Conservation (phyloP, 2,888 invertebrate species). For the Chalcosyrphus nemorum region DNA sequence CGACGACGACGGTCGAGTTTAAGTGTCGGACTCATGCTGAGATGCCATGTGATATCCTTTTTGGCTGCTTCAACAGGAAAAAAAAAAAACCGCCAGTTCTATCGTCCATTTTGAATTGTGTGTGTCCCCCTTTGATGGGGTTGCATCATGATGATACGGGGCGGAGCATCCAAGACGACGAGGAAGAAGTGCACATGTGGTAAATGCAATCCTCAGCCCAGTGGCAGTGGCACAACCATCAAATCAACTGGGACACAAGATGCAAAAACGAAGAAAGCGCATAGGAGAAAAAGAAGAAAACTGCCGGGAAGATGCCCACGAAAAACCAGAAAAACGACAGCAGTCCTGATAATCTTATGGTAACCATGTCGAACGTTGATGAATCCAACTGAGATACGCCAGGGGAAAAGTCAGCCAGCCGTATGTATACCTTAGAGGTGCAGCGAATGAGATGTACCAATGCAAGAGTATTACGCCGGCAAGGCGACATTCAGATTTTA, state of each 20-base stretch:
- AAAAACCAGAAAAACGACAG: conserved; percentile 70
- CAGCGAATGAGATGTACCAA: conserved; percentile 55
- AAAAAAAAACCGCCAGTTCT: no score
- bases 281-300: conserved; percentile 37
- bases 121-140: conserved; percentile 47
- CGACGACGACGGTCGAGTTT: no score
- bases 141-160: conserved; percentile 48
- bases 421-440: conserved; percentile 13
- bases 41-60: conserved; percentile 66
- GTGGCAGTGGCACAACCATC: conserved; percentile 28
- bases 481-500: conserved; percentile 67
- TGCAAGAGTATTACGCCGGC: conserved; percentile 29
- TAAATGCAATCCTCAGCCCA: conserved; percentile 22
- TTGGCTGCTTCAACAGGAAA: no score
- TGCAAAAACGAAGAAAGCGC: conserved; percentile 50
- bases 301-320: conserved; percentile 23
- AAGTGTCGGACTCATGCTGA: conserved; percentile 56
- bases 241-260: conserved; percentile 51
- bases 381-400: conserved; percentile 67
- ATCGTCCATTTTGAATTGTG: conserved; percentile 64
- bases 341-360: conserved; percentile 64
- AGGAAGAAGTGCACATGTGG: conserved; percentile 25
- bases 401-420: conserved; percentile 30
- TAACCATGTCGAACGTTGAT: conserved; percentile 72
- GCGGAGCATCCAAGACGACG: conserved; percentile 62